phyloP scores from a whole-genome alignment of 2,888 invertebrate genomes.

The Bombyx huttoni region DNA sequence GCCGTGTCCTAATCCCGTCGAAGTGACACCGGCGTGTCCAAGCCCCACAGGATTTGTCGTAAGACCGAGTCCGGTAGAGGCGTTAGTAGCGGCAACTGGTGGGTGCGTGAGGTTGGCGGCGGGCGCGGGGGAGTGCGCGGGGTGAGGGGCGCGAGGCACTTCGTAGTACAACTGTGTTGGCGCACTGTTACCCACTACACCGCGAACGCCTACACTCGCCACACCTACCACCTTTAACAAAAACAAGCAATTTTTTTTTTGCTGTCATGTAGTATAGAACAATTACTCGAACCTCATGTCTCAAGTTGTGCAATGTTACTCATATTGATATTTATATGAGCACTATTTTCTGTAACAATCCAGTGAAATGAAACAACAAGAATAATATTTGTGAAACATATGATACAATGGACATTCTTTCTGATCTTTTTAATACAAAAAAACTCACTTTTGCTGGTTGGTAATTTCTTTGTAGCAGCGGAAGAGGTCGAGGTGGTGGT shows the following conservation, averaged over 20 bases:
- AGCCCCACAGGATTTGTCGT: background rate
- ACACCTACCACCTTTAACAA: constrained; percentile 47
- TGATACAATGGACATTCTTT: too few species aligned
- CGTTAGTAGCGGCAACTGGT: constrained; percentile 1
- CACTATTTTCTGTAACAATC: too few species aligned
- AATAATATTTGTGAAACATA: too few species aligned
- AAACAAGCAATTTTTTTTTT: background rate
- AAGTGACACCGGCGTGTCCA: background rate
- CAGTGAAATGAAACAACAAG: too few species aligned
- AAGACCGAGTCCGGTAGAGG: background rate
- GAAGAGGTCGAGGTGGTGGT: constrained; percentile 46
- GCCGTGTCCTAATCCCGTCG: background rate
- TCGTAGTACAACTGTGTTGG: constrained; percentile 62
- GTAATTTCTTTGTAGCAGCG: constrained; percentile 58
- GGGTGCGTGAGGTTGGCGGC: constrained; percentile 5
- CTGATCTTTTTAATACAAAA: too few species aligned
- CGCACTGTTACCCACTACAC: constrained; percentile 56
- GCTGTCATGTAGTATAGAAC: too few species aligned
- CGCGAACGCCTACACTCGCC: constrained; percentile 44
- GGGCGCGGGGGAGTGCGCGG: constrained; percentile 9
- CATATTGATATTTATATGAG: too few species aligned
- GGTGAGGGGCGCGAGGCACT: constrained; percentile 31
- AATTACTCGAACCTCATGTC: too few species aligned
- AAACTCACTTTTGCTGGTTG: constrained; percentile 52
- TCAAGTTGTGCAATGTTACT: too few species aligned